Base-by-base conservation (phyloP, 2,888 invertebrate genomes). In the Oscheius sp. region DNA sequence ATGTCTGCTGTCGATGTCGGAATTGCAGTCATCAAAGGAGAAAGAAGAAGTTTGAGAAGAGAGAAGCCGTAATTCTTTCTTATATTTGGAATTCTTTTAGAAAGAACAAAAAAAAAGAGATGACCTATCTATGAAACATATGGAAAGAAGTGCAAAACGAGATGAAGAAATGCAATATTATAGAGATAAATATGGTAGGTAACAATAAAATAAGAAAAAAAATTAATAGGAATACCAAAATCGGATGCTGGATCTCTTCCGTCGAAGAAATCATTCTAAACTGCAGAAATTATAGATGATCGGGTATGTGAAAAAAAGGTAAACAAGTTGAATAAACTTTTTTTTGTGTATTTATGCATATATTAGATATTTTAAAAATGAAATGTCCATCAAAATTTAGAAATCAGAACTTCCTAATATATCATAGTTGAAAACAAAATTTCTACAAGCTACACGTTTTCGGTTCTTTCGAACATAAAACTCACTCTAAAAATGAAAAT, bases 1-100 rank as follows among this genome's bases (percentile, higher is more conserved):
- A 69, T 41, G 74, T 74, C 45, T 68, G 69, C 61, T 77, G 74
- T 63, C 62, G 65, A 32, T 75, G 73, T 45, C 70, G 67, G 56
- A 62, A 72, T 41, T 72, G 71, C 57, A 67, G 73, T 12, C 20
- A 72, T 24, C 68, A 70, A 38, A 70, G 72, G 36, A 68, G 67
- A 30, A 72, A 71, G 64, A 71, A 70, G 3, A 66, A 68, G 41
- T 72, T 70, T 14, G 68, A 66, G 28, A 73, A 70, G 51, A 66
- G 72, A 65, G 67, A 75, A 44, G 54, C 14, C 36, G 68, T 68
- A 56, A n/a, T 28, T 30, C 36, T 17, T 8, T 4, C 8, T 9
- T 8, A 5, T 26, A 47, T 32, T 9, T 1, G 2, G 17, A 59
- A 24, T 20, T 33, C 20, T 17, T 54, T 32, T 28, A 54, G 54